A percentile compares a stretch with the other conserved stretches of the same genome.
Conservation (phyloP, 2,113 vertebrate genomes). For the Ciconia maguari region DNA sequence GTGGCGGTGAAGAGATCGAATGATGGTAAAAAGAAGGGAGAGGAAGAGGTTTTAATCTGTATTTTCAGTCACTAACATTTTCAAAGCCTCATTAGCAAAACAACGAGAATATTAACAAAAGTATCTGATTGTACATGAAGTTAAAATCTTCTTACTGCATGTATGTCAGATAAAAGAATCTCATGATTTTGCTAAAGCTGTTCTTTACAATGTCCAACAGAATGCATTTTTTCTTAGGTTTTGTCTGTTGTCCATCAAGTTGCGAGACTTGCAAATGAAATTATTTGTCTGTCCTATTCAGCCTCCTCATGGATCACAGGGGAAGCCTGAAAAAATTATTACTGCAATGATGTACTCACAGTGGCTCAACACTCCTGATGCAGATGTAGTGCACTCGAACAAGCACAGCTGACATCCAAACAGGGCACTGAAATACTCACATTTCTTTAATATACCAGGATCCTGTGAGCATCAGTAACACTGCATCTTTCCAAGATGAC, state of each 20-base stretch:
- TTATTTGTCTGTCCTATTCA: not conserved
- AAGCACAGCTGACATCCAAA: constrained; percentile 16
- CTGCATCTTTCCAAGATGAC: not conserved
- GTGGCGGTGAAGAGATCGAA: constrained; percentile 62
- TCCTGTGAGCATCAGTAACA: constrained; percentile 1
- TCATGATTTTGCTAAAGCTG: constrained; percentile 26
- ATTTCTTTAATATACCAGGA: not conserved
- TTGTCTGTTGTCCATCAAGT: not conserved
- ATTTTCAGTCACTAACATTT: constrained; percentile 61
- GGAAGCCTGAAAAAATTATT: not conserved
- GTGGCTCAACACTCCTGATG: not conserved
- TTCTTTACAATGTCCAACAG: not conserved
- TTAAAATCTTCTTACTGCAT: constrained; percentile 7
- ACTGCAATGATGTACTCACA: not conserved
- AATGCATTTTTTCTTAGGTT: not conserved
- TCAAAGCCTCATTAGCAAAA: constrained; percentile 70
- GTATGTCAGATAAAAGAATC: constrained; percentile 23
- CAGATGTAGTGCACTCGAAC: not conserved
- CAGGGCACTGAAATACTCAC: not conserved
- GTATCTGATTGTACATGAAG: constrained; percentile 38
- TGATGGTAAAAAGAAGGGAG: constrained; percentile 76
- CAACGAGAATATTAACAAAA: constrained; percentile 46
- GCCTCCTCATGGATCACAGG: not conserved
- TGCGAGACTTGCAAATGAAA: not conserved
- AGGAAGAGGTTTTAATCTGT: constrained; percentile 78